Conservation (phyloP, 2,797 vertebrate species). For the Lerista edwardsae region DNA sequence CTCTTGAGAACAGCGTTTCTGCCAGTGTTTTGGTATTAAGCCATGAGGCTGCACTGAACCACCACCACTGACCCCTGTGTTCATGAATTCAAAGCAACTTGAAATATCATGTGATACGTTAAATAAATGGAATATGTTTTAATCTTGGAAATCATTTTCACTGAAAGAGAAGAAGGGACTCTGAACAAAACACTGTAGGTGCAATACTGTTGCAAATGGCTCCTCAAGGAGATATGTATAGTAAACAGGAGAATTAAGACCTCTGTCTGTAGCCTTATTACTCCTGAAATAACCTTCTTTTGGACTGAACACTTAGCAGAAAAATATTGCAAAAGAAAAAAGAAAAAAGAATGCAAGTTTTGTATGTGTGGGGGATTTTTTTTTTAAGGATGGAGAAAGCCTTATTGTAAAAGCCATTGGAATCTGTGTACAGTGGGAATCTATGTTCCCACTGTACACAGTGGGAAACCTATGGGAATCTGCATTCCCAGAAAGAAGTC, state of each 20-base stretch:
- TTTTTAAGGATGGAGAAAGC: neutral
- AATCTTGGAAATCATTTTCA: neutral
- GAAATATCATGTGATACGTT: neutral
- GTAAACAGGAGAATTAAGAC: neutral
- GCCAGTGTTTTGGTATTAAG: no score
- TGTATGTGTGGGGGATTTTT: neutral
- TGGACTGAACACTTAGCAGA: neutral
- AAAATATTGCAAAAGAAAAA: neutral
- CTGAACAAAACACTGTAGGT: no score
- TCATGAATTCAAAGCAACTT: no score
- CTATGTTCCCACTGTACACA: no score
- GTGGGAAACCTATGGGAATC: no score
- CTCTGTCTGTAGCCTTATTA: neutral
- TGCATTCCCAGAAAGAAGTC: no score
- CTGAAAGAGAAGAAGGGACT: neutral
- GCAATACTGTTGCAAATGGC: neutral
- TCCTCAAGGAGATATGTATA: neutral
- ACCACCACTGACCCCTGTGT: no score
- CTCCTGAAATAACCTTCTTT: neutral
- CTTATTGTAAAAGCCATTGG: neutral
- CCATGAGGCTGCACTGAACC: no score
- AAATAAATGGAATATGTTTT: neutral
- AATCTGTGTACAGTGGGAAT: no score
- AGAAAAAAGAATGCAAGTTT: neutral
- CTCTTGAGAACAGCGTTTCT: no score